A percentile compares a stretch with the other conserved stretches of the same genome.
Evolutionary conservation across 1,140 invertebrate species (phyloP).

Genomic region (Megalopta genalis): DNA sequence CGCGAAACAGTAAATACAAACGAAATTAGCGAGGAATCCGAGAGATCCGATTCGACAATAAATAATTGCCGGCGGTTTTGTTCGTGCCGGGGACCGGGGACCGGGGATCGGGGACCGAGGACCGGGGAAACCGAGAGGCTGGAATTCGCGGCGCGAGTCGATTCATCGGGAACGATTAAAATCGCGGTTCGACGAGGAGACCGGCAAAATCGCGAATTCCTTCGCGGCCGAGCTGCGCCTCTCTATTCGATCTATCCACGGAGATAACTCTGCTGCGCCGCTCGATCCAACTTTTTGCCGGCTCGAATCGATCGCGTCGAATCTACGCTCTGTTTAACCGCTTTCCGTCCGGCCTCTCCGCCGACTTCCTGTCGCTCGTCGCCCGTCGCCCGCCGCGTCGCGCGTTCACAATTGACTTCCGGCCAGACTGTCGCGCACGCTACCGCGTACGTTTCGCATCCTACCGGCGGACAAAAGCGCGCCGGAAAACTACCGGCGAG

Average conservation of each 20-base stretch:
- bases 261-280: conserved; percentile 9
- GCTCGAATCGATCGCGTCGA: conserved; percentile 26
- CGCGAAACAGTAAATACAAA: no score
- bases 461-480: conserved; percentile 16
- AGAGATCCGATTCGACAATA: no score
- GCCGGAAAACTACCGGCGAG: background rate
- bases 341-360: conserved; percentile 56
- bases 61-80: no score
- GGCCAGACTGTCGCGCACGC: conserved; percentile 23
- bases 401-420: conserved; percentile 61
- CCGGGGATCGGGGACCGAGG: no score
- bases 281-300: background rate
- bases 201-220: no score
- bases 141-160: no score
- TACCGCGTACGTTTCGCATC: background rate
- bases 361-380: conserved; percentile 56
- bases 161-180: no score
- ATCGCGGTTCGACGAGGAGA: no score
- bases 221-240: no score
- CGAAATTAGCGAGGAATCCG: no score
- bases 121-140: no score
- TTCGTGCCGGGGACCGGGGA: no score
- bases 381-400: conserved; percentile 58
- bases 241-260: background rate
- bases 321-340: conserved; percentile 62